phyloP scores from a whole-genome alignment of 2,113 vertebrate species.

The Cairina moschata region DNA sequence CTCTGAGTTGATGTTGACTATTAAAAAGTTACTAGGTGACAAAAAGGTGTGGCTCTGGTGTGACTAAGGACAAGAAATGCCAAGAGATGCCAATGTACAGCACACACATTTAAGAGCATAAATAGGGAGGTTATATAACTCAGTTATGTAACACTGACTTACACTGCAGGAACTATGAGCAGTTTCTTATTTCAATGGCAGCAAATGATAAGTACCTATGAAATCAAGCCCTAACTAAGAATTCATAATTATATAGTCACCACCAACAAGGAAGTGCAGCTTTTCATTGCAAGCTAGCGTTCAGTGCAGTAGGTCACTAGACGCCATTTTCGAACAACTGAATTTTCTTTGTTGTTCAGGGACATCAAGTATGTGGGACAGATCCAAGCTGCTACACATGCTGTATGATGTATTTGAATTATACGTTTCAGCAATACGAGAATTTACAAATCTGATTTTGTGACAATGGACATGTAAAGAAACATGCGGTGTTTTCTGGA shows the following conservation, averaged over 20 bases:
- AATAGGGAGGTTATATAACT: neutral
- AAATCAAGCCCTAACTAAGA: neutral
- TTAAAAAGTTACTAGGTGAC: constrained; percentile 76
- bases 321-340: neutral
- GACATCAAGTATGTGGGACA: neutral
- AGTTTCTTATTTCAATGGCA: neutral
- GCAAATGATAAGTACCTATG: neutral
- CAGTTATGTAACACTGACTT: neutral
- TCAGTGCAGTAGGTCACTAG: neutral
- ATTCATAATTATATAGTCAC: neutral
- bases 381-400: neutral
- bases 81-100: neutral
- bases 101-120: neutral
- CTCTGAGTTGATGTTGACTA: constrained; percentile 65
- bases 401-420: neutral
- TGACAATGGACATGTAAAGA: neutral
- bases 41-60: constrained; percentile 41
- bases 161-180: neutral
- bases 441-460: neutral
- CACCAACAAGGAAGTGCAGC: neutral
- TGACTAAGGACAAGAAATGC: neutral
- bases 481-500: neutral
- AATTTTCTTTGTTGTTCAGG: neutral
- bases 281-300: neutral
- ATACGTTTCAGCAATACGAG: neutral